Conservation (phyloP, 2,113 vertebrate genomes). For the Otolemur garnettii region DNA sequence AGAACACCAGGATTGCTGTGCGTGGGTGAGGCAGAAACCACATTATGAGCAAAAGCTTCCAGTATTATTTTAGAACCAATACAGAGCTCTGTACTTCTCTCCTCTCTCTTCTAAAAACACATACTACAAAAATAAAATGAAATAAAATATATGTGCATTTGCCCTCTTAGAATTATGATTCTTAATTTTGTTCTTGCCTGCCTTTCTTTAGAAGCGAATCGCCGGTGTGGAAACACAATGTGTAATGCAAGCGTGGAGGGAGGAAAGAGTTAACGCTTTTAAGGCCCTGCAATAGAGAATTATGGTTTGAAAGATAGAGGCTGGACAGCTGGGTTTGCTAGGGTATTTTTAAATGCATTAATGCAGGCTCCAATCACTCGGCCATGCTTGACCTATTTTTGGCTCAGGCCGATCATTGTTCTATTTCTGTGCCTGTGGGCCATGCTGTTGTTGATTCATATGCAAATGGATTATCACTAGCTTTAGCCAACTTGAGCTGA, state of each 20-base stretch:
- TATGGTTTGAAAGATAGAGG: slow-evolving; percentile 92
- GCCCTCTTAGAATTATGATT: slow-evolving; percentile 80
- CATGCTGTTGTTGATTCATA: slow-evolving; percentile 99
- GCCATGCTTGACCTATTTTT: slow-evolving; percentile 99
- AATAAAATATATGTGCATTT: slow-evolving; percentile 74
- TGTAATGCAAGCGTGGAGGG: slow-evolving; percentile 57
- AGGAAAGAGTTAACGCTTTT: slow-evolving; percentile 86
- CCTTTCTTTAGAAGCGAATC: slow-evolving; percentile 58
- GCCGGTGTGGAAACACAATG: slow-evolving; percentile 50
- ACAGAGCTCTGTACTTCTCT: slow-evolving; percentile 84
- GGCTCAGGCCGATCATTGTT: slow-evolving; percentile 99
- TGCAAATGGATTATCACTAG: slow-evolving; percentile 95
- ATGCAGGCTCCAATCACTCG: slow-evolving; percentile 98
- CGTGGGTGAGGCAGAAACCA: slow-evolving; percentile 91
- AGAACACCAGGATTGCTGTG: slow-evolving; percentile 89
- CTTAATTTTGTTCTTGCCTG: slow-evolving; percentile 58
- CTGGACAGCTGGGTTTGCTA: slow-evolving; percentile 99
- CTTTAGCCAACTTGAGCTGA: slow-evolving; percentile 88
- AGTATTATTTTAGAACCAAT: slow-evolving; percentile 88
- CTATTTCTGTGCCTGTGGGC: slow-evolving; percentile 99
- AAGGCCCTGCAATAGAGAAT: slow-evolving; percentile 82
- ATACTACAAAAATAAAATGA: slow-evolving; percentile 81
- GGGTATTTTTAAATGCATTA: slow-evolving; percentile 99
- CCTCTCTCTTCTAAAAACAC: slow-evolving; percentile 81
- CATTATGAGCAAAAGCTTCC: slow-evolving; percentile 89